Conservation (phyloP, 2,113 vertebrate species). For the Oncorhynchus nerka region DNA sequence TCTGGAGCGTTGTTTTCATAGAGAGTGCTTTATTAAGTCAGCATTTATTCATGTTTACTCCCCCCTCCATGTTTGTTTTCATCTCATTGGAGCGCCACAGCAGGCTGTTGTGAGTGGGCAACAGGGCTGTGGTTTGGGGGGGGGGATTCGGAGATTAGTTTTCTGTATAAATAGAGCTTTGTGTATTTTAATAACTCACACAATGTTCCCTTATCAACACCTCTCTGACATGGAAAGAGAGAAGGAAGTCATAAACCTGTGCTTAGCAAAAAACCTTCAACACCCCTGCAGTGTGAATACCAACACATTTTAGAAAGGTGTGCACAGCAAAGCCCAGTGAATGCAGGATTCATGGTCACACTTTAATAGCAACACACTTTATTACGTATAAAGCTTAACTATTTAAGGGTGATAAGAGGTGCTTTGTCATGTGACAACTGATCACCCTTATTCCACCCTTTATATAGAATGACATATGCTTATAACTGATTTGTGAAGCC, state of each 20-base stretch:
- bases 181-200: conserved; percentile 37
- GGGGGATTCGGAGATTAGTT: conserved; percentile 37
- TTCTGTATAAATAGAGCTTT: conserved; percentile 42
- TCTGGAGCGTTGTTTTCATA: conserved; percentile 50
- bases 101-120: conserved; percentile 26
- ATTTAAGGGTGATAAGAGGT: too few relatives aligned
- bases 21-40: conserved; percentile 58
- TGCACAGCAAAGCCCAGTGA: neutral
- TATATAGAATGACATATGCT: too few relatives aligned
- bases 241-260: conserved; percentile 12
- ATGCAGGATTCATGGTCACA: neutral
- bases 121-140: neutral
- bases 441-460: too few relatives aligned
- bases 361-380: neutral
- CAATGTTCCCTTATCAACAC: conserved; percentile 27
- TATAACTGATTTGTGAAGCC: too few relatives aligned
- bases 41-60: conserved; percentile 63
- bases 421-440: too few relatives aligned
- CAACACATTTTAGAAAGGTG: neutral
- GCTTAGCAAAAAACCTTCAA: neutral
- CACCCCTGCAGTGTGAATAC: neutral
- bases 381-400: too few relatives aligned
- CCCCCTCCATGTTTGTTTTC: conserved; percentile 58
- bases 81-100: conserved; percentile 49
- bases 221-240: neutral